Conservation (phyloP, 2,888 invertebrate genomes). For the Euphydryas editha region DNA sequence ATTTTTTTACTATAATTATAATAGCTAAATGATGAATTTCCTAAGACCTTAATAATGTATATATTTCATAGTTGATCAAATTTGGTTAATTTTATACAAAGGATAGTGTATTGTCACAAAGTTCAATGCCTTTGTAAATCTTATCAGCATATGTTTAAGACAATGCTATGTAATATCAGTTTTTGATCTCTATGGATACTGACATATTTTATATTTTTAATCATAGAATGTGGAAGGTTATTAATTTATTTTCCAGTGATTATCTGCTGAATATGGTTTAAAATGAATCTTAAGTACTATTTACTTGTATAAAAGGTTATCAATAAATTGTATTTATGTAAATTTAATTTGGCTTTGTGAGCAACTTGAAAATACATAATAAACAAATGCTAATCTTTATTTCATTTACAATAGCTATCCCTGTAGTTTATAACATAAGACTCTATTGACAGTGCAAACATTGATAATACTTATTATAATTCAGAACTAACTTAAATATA, state of each 20-base stretch:
- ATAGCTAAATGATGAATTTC: slow-evolving; percentile 71
- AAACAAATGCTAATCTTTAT: slow-evolving; percentile 80
- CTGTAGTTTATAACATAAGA: too few relatives aligned
- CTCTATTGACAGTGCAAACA: not conserved
- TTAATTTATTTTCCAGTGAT: slow-evolving; percentile 64
- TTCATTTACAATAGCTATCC: slow-evolving; percentile 60
- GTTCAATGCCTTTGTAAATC: slow-evolving; percentile 69
- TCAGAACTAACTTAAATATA: not conserved
- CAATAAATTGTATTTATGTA: slow-evolving; percentile 82
- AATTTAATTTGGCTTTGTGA: slow-evolving; percentile 83
- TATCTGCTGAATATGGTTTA: slow-evolving; percentile 66
- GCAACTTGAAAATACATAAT: slow-evolving; percentile 82
- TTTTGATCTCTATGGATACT: slow-evolving; percentile 75
- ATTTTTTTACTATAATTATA: slow-evolving; percentile 81
- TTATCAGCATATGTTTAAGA: slow-evolving; percentile 60
- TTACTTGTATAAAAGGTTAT: slow-evolving; percentile 81
- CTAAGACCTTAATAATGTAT: slow-evolving; percentile 75
- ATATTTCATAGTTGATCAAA: slow-evolving; percentile 79
- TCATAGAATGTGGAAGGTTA: slow-evolving; percentile 62
- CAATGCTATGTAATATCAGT: slow-evolving; percentile 60
- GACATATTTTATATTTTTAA: slow-evolving; percentile 64
- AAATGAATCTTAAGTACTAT: slow-evolving; percentile 76
- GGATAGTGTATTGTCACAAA: slow-evolving; percentile 75
- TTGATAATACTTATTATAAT: not conserved
- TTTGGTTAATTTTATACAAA: slow-evolving; percentile 82